Evolutionary conservation across 2,113 vertebrate species (phyloP), one percentile per base, ranked within the genome.

Genomic region (Nibea coibor): DNA sequence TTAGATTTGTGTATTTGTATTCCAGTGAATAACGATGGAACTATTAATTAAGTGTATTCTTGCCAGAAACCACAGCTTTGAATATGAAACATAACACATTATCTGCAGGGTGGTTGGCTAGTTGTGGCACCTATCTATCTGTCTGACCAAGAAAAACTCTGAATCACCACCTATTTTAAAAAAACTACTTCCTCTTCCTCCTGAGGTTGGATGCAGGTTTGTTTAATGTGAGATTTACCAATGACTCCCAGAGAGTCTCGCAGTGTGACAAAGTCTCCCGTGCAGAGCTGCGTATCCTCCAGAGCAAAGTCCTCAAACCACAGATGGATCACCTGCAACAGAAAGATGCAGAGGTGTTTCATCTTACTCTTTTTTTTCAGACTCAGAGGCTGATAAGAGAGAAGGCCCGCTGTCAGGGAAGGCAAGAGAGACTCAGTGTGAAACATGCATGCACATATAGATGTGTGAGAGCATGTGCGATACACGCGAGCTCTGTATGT

Each of bases 281-380:
- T 90, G 59, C 94, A 95, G 26, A 84, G 85, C 53, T 77, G 31
- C 2, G 84, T 92, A 11, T 91, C 87, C 81, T 95, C 94, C 67
- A 96, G 20, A 56, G 93, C 91, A 83, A 96, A 95, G 28, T 94
- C 91, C 74, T 94, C 91, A 71, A 95, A 95, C 94, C 93, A 94
- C 84, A 96, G 75, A 81, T 92, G 92, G 86, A 96, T 93, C 75
- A 95, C 94, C 95, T 96, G 80, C 77, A 88, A 87, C 63, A 81
- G 39, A 84, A 75, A 79, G 61, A 86, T 0, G n/a, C 31, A 80
- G 26, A 82, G 47, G 51, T 58, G 53, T 87, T 86, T 84, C 57
- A 75, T 78, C 42, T 72, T 7, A 73, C 53, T 75, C 28, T 22
- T 67, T 53, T 24, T n/a, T 69, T 56, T 71, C 28, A 65, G 75